Base-by-base conservation (phyloP, 2,888 invertebrate genomes). In the Serrognathus titanus region DNA sequence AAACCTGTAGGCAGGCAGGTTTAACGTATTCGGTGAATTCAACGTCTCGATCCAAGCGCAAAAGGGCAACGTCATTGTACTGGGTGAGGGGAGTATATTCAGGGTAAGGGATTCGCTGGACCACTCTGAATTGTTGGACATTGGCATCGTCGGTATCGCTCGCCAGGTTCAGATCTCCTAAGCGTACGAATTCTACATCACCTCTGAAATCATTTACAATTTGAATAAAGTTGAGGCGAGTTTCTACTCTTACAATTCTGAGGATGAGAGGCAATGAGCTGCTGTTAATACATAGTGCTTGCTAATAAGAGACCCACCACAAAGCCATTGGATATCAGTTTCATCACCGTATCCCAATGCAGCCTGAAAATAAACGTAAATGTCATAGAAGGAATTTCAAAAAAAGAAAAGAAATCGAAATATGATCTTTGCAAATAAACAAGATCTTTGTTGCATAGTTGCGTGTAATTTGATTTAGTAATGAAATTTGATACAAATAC, bases 301-400 rank as follows among this genome's bases (percentile, higher is more conserved):
- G 50, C 83, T 84, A 51, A 88, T 81, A 10, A 88, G 75, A 5
- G 81, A 80, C 0, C 87, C 88, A 0, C 87, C 87, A 65, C 87
- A 88, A 4, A 64, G 64, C 78, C 82, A 84, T 0, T 62, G 50
- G 60, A 80, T 77, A 0, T 70, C 67, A 5, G 68, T 72, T 47
- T 56, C 49, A 16, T 53, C 59, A 31, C 64, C 66, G 52, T 60
- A 67, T 13, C 67, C 67, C 10, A 67, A 51, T 11, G 58, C 49
- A 0, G 67, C 66, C 67, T 67, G 45, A 40, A 62, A 55, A 49
- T 55, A 16, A 55, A 39, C 20, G 1, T 43, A 43, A n/a, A 12
- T 39, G 5, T 39, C 6, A 43, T 43, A 13, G 20, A 31, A 31
- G 24, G 24, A 7, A 31, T 31, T 4, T 31, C 0, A 31, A 31